Conservation (phyloP, 2,797 vertebrate species). For the Orestias chungarensis region DNA sequence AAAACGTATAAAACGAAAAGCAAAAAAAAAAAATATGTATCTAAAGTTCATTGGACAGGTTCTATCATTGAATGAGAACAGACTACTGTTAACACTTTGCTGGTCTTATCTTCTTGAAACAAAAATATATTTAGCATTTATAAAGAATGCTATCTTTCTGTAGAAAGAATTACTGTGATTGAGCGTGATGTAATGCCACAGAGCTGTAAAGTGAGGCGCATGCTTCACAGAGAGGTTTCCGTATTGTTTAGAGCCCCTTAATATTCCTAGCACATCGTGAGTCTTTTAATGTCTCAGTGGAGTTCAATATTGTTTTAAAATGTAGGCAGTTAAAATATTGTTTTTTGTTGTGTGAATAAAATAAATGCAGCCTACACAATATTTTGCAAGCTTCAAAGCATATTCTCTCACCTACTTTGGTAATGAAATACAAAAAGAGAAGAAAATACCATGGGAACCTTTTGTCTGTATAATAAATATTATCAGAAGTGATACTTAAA, state of each 20-base stretch:
- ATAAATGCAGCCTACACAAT: constrained; percentile 11
- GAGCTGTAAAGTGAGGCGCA: constrained; percentile 21
- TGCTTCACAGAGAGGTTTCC: constrained; percentile 16
- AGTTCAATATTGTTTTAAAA: constrained; percentile 39
- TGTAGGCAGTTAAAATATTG: constrained; percentile 27
- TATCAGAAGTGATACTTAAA: constrained; percentile 8
- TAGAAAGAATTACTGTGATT: constrained; percentile 17
- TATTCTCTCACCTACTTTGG: background rate
- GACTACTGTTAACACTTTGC: background rate
- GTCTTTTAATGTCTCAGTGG: constrained; percentile 29
- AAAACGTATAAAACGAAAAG: background rate
- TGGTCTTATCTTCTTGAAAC: constrained; percentile 10
- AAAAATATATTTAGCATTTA: constrained; percentile 24
- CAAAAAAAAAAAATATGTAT: background rate
- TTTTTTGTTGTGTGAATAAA: constrained; percentile 33
- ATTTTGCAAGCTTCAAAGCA: background rate
- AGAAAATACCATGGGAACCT: constrained; percentile 3
- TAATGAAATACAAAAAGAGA: constrained; percentile 8
- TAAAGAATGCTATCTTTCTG: constrained; percentile 8
- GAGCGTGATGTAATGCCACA: constrained; percentile 11
- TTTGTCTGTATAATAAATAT: constrained; percentile 6
- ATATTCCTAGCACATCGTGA: constrained; percentile 43
- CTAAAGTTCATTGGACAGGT: background rate
- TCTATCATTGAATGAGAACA: background rate
- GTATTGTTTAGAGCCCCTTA: constrained; percentile 41